These are phyloP conservation scores for Malthinus flaveolus DNA, from an alignment of 2,888 invertebrate genomes.

Conservation along the genomic window DNA sequence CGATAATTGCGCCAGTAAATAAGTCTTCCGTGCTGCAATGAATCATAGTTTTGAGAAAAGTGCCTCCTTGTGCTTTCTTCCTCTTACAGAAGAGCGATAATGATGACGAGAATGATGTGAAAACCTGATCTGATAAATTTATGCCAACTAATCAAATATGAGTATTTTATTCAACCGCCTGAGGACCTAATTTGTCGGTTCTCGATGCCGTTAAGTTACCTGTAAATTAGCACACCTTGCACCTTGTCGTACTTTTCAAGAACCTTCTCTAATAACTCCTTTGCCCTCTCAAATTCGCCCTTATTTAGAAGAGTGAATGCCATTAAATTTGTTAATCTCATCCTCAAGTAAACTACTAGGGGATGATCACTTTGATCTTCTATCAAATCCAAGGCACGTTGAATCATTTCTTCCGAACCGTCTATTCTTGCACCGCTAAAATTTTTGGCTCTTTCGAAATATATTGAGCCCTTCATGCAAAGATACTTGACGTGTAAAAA, in stretches of 20 bases:
- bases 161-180: no score
- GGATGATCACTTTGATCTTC: conserved; percentile 38
- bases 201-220: conserved; percentile 25
- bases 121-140: no score
- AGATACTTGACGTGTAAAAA: conserved; percentile 42
- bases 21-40: conserved; percentile 59
- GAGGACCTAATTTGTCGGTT: no score
- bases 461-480: conserved; percentile 48
- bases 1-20: conserved; percentile 52
- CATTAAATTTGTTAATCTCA: conserved; percentile 62
- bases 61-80: no score
- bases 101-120: background rate
- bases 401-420: conserved; percentile 41
- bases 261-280: conserved; percentile 58
- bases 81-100: background rate
- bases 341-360: conserved; percentile 55
- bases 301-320: conserved; percentile 61
- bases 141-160: no score
- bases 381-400: conserved; percentile 43
- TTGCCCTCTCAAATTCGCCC: conserved; percentile 56
- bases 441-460: conserved; percentile 51
- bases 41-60: conserved; percentile 3
- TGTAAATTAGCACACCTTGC: conserved; percentile 37
- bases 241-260: conserved; percentile 25
- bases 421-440: conserved; percentile 39